These are phyloP conservation scores for Motacilla alba DNA, from an alignment of 2,113 vertebrate genomes.

Conservation along the genomic window DNA sequence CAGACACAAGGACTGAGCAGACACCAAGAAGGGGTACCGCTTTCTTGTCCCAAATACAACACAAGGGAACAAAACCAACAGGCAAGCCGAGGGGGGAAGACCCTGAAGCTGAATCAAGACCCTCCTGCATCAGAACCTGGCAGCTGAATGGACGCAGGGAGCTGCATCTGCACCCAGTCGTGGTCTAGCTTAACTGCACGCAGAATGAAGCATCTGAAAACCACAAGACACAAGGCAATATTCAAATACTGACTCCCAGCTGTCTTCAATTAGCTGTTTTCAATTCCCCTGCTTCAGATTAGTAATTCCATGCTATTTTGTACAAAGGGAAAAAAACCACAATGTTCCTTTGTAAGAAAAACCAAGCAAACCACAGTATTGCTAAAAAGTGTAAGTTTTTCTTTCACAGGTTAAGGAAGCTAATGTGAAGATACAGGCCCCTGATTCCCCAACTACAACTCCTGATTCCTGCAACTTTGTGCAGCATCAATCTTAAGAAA, in stretches of 20 bases:
- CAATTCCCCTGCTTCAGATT: neutral
- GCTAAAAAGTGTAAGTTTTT: neutral
- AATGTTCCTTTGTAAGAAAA: neutral
- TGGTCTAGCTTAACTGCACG: neutral
- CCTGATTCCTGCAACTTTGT: neutral
- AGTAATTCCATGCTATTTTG: neutral
- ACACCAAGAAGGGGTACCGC: neutral
- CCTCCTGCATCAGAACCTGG: neutral
- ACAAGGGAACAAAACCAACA: neutral
- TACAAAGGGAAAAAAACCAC: neutral
- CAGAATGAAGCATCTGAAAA: neutral
- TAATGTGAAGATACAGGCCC: accelerated
- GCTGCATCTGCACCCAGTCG: neutral
- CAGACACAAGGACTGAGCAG: neutral
- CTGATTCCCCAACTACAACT: neutral
- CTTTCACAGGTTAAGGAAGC: neutral
- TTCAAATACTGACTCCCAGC: neutral
- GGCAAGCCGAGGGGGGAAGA: neutral
- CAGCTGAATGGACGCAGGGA: neutral
- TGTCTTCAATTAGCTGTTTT: neutral
- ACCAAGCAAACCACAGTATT: neutral
- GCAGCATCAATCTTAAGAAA: neutral
- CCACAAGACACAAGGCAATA: neutral
- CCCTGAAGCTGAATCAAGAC: neutral
- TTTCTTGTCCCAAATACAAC: neutral